These are phyloP conservation scores for Belonocnema kinseyi DNA, from an alignment of 1,140 invertebrate species.

Conservation along the genomic window DNA sequence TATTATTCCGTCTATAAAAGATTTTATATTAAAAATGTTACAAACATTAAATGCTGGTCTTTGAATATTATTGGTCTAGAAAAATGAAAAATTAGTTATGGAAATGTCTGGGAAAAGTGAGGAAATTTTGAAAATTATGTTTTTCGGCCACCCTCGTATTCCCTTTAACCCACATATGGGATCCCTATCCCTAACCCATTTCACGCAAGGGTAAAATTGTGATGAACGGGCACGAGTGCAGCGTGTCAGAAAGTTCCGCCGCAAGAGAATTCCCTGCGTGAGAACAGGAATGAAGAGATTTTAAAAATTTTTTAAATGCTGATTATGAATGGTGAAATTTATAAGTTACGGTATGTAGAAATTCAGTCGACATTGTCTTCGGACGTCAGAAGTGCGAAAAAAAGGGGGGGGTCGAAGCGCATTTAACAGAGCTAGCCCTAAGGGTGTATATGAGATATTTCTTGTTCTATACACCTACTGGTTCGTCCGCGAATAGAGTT, in stretches of 20 bases:
- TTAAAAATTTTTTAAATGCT: neutral
- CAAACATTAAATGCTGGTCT: too few relatives aligned
- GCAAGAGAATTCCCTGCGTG: neutral
- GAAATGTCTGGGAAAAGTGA: too few relatives aligned
- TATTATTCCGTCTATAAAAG: too few relatives aligned
- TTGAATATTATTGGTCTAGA: too few relatives aligned
- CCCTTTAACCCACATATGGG: neutral
- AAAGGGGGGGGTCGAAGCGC: neutral
- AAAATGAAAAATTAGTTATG: too few relatives aligned
- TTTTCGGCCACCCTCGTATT: neutral
- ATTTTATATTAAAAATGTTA: too few relatives aligned
- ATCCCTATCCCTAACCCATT: neutral
- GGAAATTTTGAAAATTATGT: too few relatives aligned
- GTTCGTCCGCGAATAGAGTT: neutral
- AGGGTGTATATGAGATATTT: neutral
- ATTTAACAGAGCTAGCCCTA: constrained; percentile 2
- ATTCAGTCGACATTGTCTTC: neutral
- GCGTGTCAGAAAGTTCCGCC: neutral
- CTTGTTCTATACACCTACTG: constrained; percentile 2
- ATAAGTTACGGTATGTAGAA: neutral
- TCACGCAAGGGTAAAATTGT: neutral
- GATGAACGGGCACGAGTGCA: neutral
- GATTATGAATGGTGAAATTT: neutral
- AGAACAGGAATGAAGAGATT: neutral
- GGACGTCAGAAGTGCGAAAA: neutral